Conservation (phyloP, 1,140 invertebrate species). For the Ceratitis capitata region DNA sequence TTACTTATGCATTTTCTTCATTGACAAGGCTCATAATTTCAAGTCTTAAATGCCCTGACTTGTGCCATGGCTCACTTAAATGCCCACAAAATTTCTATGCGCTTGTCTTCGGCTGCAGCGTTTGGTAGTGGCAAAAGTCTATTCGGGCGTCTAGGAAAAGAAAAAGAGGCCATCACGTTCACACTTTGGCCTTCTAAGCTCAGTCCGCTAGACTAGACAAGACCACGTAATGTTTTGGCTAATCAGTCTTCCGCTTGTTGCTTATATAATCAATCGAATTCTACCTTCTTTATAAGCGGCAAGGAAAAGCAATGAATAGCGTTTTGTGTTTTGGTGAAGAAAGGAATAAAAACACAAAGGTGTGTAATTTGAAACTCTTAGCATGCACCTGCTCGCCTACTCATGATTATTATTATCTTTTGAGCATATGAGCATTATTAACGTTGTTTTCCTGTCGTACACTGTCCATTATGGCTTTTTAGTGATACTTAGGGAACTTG, state of each 20-base stretch:
- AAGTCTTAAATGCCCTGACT: neutral
- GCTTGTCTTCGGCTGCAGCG: neutral
- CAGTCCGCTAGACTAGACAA: neutral
- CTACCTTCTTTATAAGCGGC: neutral
- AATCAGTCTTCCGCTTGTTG: neutral
- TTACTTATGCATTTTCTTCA: constrained; percentile 2
- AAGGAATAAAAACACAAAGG: too few species aligned
- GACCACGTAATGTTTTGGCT: neutral
- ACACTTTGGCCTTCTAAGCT: neutral
- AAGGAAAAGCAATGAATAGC: too few species aligned
- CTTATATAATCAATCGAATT: neutral
- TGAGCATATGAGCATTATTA: neutral
- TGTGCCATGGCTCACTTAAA: neutral
- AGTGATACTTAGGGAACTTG: too few species aligned
- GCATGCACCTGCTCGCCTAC: neutral
- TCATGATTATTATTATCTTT: constrained; percentile 3
- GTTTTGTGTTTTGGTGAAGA: too few species aligned
- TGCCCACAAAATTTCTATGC: neutral
- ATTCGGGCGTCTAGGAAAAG: neutral
- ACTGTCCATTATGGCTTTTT: neutral
- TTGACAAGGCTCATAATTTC: neutral
- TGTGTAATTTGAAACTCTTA: too few species aligned
- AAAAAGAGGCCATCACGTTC: constrained; percentile 1
- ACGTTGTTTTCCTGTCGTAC: neutral
- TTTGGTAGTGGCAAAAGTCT: neutral